Conservation (phyloP, 2,888 invertebrate species). For the Nemoura dubitans region DNA sequence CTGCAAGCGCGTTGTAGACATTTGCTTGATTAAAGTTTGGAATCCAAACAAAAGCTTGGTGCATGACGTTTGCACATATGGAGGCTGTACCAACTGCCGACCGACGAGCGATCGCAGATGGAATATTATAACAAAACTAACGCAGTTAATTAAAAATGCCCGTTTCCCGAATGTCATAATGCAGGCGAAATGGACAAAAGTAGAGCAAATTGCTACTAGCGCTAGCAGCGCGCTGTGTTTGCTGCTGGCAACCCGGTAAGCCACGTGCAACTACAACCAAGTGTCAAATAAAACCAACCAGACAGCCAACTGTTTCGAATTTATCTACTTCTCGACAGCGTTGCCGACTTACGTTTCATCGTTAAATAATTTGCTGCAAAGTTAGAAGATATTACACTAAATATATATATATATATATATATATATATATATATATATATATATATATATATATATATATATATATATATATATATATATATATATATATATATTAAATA, state of each 20-base stretch:
- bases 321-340: background rate
- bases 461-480: too few relatives aligned
- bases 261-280: background rate
- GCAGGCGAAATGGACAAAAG: background rate
- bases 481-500: background rate
- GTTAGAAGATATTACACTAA: too few relatives aligned
- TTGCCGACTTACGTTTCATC: background rate
- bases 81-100: background rate
- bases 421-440: too few relatives aligned
- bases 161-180: background rate
- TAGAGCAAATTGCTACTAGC: background rate
- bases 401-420: too few relatives aligned
- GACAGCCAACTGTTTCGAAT: background rate
- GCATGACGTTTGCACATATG: constrained; percentile 3
- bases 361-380: background rate
- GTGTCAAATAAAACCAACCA: background rate
- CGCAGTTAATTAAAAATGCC: constrained; percentile 15
- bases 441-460: too few relatives aligned
- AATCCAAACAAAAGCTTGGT: background rate
- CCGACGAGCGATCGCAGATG: constrained; percentile 19
- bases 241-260: too few relatives aligned
- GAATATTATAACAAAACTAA: background rate
- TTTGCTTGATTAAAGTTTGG: constrained; percentile 25
- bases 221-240: background rate
- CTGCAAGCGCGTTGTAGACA: background rate